A percentile compares a stretch with the other conserved stretches of the same genome.
Evolutionary conservation across 2,113 vertebrate species (phyloP).

Genomic region (Morphnarchus princeps): DNA sequence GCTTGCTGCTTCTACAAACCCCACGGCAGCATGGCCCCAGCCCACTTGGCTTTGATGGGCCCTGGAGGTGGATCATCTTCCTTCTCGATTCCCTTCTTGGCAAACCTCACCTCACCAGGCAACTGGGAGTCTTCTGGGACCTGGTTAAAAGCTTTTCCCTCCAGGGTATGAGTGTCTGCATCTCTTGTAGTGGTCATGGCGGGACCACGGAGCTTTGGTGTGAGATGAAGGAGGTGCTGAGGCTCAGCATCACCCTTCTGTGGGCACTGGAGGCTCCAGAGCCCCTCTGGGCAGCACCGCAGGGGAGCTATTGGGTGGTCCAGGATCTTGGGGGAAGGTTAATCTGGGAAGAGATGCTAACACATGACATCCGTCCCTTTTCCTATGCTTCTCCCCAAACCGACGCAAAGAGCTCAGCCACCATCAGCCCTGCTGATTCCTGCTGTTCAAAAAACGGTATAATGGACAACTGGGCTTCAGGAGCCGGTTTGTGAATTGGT

Average conservation of each 20-base stretch:
- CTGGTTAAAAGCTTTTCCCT: background rate
- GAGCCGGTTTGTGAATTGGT: background rate
- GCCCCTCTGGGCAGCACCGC: rapidly evolving
- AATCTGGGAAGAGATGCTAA: background rate
- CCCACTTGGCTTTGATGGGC: background rate
- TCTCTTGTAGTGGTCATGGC: rapidly evolving
- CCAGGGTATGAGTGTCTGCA: background rate
- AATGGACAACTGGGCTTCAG: background rate
- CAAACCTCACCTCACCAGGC: background rate
- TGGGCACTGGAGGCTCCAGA: background rate
- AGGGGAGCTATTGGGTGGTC: background rate
- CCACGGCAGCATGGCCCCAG: background rate
- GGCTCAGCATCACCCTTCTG: background rate
- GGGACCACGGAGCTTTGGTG: background rate
- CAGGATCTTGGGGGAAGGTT: background rate
- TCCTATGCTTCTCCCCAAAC: background rate
- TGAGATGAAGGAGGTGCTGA: background rate
- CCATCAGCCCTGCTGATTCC: background rate
- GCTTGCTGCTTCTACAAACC: background rate
- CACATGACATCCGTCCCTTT: background rate
- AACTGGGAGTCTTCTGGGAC: background rate
- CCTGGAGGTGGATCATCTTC: background rate
- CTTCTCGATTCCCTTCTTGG: background rate
- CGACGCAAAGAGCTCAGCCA: background rate
- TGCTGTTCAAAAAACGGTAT: background rate